These are phyloP conservation scores for Drosophila tsacasi DNA, from an alignment of 1,140 invertebrate species.

Conservation along the genomic window DNA sequence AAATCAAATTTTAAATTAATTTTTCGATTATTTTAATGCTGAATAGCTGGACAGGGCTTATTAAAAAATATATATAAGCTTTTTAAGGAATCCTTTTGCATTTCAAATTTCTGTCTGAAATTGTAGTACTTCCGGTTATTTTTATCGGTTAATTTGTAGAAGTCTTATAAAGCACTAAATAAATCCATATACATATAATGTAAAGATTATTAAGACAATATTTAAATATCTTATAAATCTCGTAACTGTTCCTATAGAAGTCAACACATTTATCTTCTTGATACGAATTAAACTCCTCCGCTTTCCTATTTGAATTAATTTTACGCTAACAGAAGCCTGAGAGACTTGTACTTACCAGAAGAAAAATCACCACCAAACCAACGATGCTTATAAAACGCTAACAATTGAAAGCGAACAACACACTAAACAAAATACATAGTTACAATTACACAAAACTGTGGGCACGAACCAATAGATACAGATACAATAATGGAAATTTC, in stretches of 20 bases:
- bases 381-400: constrained; percentile 37
- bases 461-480: constrained; percentile 57
- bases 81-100: neutral
- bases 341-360: constrained; percentile 58
- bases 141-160: neutral
- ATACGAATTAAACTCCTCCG: no score
- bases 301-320: neutral
- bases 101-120: neutral
- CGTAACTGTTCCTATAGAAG: no score
- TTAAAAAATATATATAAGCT: neutral
- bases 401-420: constrained; percentile 49
- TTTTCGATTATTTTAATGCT: no score
- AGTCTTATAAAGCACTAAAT: no score
- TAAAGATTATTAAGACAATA: no score
- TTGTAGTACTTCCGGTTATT: neutral
- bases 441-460: constrained; percentile 74
- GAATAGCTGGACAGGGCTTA: no score
- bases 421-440: constrained; percentile 64
- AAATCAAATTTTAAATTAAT: no score
- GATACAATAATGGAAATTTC: constrained; percentile 15
- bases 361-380: constrained; percentile 58
- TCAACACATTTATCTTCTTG: neutral
- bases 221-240: neutral
- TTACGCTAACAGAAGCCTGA: neutral
- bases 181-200: no score